phyloP scores from a whole-genome alignment of 2,113 vertebrate genomes.

The Bagarius yarrelli region DNA sequence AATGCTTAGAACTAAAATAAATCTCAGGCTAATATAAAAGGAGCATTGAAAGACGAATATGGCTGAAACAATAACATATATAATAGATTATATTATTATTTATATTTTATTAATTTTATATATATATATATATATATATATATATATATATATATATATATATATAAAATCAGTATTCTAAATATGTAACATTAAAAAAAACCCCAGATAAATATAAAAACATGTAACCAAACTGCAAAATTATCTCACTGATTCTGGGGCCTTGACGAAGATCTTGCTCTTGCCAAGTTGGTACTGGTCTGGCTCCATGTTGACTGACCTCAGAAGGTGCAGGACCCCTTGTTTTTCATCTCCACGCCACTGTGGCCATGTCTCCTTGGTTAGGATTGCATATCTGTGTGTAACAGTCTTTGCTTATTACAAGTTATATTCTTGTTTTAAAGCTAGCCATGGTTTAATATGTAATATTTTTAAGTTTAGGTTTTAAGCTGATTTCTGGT shows the following conservation, averaged over 20 bases:
- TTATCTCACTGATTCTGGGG: constrained; percentile 76
- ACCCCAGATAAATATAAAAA: background rate
- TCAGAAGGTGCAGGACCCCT: constrained; percentile 77
- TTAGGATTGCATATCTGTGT: constrained; percentile 80
- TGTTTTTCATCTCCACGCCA: constrained; percentile 75
- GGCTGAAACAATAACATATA: background rate
- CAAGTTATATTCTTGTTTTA: no score
- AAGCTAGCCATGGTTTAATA: background rate
- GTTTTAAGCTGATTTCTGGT: background rate
- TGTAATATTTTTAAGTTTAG: no score
- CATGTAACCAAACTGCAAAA: background rate
- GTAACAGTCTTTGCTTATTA: background rate
- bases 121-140: no score
- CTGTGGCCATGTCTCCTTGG: constrained; percentile 74
- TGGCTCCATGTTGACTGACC: constrained; percentile 77
- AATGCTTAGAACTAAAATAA: constrained; percentile 28
- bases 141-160: no score
- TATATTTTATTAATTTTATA: no score
- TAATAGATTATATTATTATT: background rate
- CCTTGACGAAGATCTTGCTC: constrained; percentile 81
- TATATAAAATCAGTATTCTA: no score
- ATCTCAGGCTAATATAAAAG: background rate
- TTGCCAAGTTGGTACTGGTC: constrained; percentile 82
- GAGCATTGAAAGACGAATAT: constrained; percentile 13
- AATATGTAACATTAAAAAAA: background rate